These are phyloP conservation scores for Rhopalosiphum padi DNA, from an alignment of 1,140 invertebrate genomes.

Conservation along the genomic window DNA sequence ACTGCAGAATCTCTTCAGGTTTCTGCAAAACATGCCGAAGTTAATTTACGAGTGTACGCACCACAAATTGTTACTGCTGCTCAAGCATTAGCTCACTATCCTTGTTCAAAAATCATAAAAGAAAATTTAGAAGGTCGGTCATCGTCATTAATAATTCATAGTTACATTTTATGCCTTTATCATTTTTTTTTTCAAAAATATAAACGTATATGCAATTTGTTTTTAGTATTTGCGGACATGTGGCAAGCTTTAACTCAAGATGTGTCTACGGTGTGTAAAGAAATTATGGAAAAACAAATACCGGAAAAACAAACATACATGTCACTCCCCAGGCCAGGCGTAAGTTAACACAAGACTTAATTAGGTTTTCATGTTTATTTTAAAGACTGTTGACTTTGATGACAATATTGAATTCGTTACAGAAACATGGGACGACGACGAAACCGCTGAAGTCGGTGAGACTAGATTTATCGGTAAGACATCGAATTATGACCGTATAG, in stretches of 20 bases:
- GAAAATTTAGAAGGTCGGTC: slow-evolving; percentile 88
- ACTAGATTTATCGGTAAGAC: slow-evolving; percentile 81
- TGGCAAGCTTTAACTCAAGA: slow-evolving; percentile 94
- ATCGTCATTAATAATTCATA: not conserved
- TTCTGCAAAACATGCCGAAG: slow-evolving; percentile 93
- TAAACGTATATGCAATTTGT: slow-evolving; percentile 3
- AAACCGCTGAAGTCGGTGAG: slow-evolving; percentile 92
- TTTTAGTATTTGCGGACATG: slow-evolving; percentile 90
- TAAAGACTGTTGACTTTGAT: not conserved
- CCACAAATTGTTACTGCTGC: slow-evolving; percentile 94
- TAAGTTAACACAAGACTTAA: slow-evolving; percentile 68
- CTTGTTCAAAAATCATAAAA: slow-evolving; percentile 92
- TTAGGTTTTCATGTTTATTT: not conserved
- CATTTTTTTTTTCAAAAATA: not conserved
- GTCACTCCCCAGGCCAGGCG: slow-evolving; percentile 91
- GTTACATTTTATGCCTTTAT: not conserved
- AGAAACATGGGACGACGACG: slow-evolving; percentile 96
- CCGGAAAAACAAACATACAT: slow-evolving; percentile 92
- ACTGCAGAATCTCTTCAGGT: slow-evolving; percentile 93
- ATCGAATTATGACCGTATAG: not conserved
- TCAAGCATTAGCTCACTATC: slow-evolving; percentile 88
- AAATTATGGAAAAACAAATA: slow-evolving; percentile 86
- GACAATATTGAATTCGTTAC: slow-evolving; percentile 61
- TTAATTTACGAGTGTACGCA: slow-evolving; percentile 91
- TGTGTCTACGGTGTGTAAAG: slow-evolving; percentile 83